A percentile compares a stretch with the other conserved stretches of the same genome.
These are phyloP conservation scores for Cotesia chilonis DNA, from an alignment of 1,140 invertebrate species.

Conservation along the genomic window DNA sequence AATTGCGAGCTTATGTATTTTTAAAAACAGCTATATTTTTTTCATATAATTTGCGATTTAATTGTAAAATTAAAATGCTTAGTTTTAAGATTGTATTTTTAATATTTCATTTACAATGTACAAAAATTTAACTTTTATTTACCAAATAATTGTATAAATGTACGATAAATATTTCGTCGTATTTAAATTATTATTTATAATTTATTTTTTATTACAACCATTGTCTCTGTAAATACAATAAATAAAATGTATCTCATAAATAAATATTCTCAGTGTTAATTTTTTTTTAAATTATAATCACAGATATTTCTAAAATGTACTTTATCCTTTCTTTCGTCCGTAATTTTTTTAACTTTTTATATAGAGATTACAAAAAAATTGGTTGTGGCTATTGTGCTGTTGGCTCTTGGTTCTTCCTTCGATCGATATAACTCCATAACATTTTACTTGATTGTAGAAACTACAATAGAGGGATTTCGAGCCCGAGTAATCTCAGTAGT, in stretches of 20 bases:
- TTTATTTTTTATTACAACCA: background rate
- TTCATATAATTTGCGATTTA: no score
- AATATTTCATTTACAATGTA: background rate
- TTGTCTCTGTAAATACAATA: constrained; percentile 32
- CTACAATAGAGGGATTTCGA: constrained; percentile 58
- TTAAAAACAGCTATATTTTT: no score
- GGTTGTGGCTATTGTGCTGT: constrained; percentile 56
- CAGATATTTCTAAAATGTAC: background rate
- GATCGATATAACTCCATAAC: constrained; percentile 53
- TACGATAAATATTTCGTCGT: constrained; percentile 26
- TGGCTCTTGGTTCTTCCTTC: constrained; percentile 45
- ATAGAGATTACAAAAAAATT: constrained; percentile 48
- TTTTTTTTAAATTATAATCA: background rate
- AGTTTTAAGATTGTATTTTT: background rate
- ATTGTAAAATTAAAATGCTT: constrained; percentile 4
- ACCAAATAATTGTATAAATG: constrained; percentile 36
- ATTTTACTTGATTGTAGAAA: constrained; percentile 56
- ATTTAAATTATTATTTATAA: background rate
- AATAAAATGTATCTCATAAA: constrained; percentile 18
- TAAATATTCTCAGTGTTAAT: background rate
- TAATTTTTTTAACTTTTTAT: constrained; percentile 19
- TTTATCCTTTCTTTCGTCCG: background rate
- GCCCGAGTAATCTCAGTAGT: constrained; percentile 60
- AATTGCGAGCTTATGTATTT: constrained; percentile 3
- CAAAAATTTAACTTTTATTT: background rate